Evolutionary conservation across 2,888 invertebrate species (phyloP), one percentile per base, ranked within the genome.

Genomic region (Aleiodes testaceus): DNA sequence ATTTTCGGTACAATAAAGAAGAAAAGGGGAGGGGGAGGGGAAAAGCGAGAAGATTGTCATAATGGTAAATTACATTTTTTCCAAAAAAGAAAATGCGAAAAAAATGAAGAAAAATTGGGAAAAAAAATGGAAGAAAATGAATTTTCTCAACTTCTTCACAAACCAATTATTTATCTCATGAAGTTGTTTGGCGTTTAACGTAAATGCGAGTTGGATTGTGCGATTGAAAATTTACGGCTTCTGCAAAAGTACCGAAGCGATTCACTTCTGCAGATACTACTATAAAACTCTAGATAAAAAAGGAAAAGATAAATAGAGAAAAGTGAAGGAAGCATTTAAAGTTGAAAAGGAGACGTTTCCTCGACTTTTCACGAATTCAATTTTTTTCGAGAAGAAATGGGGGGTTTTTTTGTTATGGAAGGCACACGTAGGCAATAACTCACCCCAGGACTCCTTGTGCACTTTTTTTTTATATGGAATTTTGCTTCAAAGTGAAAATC

Each of bases 311-410:
- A 50, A 49, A 55, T 45, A 66, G 42, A 26, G 16, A 61, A 53
- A 22, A 59, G 49, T 50, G 53, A 66, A 65, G 66, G 70, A 76
- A 76, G 66, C 74, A 70, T 74, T 74, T 74, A 73, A 76, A 76
- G 55, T 74, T 70, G 63, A 45, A 72, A 66, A 59, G 53, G 52
- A 72, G 73, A 36, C 47, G 64, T 69, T 69, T 70, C 63, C 42
- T 50, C 72, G 74, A 73, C 72, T 76, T 71, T 69, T 76, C 65
- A 69, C 70, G 26, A 68, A 66, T 70, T 65, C 59, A 65, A 61
- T 18, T 52, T 44, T 59, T 16, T 64, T 50, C 55, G 16, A 61
- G 11, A 63, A 50, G 36, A 63, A 63, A 69, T 50, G 45, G 64
- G 36, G 50, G 18, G 20, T 52, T 55, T 47, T 69, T 11, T 20